Evolutionary conservation across 2,797 vertebrate species (phyloP), one percentile per base, ranked within the genome.

Genomic region (Pangasius larnaudii): DNA sequence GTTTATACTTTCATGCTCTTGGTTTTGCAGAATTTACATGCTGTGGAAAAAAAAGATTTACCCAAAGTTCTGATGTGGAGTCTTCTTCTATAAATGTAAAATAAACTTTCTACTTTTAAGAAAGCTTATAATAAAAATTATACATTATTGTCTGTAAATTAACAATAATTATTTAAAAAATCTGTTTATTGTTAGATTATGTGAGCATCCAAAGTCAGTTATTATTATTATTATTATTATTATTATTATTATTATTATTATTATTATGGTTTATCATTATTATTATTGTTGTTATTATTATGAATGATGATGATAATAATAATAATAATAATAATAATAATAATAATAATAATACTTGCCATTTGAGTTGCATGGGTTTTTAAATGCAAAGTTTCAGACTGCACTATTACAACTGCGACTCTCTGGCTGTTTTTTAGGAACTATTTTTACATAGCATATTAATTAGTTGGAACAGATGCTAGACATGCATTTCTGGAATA

Each of bases 381-480:
- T 2, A 33, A 33, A 51, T 77, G 46, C 24, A 51, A n/a, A 14
- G n/a, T 30, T 56, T 33, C 30, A 79, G 19, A 36, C 53, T 22
- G 77, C 30, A 58, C 51, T 36, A 13, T 58, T 58, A 10, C 77
- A 80, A 24, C 18, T 58, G 77, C 10, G 53, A 80, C 5, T 59
- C 56, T 39, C 78, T 59, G 33, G 8, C 56, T 14, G 36, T 79
- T 33, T 33, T 53, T 27, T 58, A 79, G 53, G 78, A 80, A 36
- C 53, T 80, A 80, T 80, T 58, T 80, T 58, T 80, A 80, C 30
- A 36, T 33, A 61, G 56, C 33, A 59, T 59, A 81, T 39, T 42
- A 42, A 81, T 81, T 81, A 81, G 13, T 22, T 61, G 58, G 58
- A 81, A 81, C 79, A 81, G 79, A 59, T 81, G 78, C 78, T 59